A percentile compares a stretch with the other conserved stretches of the same genome.
These are phyloP conservation scores for Solenopsis fugax DNA, from an alignment of 1,140 invertebrate species.

Conservation along the genomic window DNA sequence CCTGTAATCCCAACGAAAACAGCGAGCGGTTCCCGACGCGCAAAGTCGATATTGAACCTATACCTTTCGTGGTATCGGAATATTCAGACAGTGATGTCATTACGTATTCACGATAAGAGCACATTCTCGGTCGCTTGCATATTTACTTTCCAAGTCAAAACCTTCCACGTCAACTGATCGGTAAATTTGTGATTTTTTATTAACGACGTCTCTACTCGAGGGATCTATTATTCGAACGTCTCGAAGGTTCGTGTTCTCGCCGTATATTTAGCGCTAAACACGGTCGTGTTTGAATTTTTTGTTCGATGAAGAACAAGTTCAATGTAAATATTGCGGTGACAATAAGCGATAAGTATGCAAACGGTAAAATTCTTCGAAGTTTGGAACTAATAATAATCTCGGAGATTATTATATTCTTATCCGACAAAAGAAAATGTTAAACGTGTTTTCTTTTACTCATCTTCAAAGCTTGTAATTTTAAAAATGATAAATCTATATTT, in stretches of 20 bases:
- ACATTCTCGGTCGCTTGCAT: conserved; percentile 31
- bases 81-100: conserved; percentile 49
- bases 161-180: conserved; percentile 34
- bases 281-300: neutral
- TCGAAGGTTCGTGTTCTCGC: neutral
- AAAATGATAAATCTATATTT: neutral
- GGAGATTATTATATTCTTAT: neutral
- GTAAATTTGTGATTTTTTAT: conserved; percentile 39
- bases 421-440: neutral
- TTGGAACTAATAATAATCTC: neutral
- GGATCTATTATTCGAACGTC: neutral
- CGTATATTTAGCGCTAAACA: neutral
- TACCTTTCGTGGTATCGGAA: conserved; percentile 34
- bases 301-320: conserved; percentile 7
- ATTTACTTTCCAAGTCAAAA: conserved; percentile 33
- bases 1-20: conserved; percentile 5
- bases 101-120: conserved; percentile 40
- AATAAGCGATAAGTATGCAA: neutral
- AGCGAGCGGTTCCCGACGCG: neutral
- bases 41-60: conserved; percentile 15
- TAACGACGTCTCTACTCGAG: conserved; percentile 8
- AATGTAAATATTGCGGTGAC: neutral
- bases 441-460: neutral
- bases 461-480: neutral
- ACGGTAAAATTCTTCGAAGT: neutral